Evolutionary conservation across 2,888 invertebrate genomes (phyloP).

Genomic region (Lasioglossum morio): DNA sequence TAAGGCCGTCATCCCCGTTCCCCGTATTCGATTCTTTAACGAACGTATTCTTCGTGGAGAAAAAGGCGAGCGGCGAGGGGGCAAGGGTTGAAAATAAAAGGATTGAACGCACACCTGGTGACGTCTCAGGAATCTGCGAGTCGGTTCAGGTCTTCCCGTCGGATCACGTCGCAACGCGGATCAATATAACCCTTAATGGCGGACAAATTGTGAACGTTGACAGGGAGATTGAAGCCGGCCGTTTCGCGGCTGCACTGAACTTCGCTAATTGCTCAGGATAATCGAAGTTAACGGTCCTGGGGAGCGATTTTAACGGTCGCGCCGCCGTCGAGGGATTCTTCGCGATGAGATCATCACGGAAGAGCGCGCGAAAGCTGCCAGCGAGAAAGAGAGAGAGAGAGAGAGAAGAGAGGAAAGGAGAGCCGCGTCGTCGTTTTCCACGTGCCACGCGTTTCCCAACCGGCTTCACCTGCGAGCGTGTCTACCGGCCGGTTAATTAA

Average conservation of each 20-base stretch:
- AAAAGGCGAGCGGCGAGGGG: background rate
- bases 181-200: conserved; percentile 58
- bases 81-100: conserved; percentile 22
- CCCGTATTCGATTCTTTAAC: background rate
- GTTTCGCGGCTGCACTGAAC: conserved; percentile 58
- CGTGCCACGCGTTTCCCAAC: conserved; percentile 66
- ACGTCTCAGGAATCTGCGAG: background rate
- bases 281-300: conserved; percentile 65
- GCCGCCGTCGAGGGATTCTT: conserved; percentile 65
- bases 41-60: conserved; percentile 1
- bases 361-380: conserved; percentile 1
- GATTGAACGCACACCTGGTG: conserved; percentile 12
- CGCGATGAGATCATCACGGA: conserved; percentile 59
- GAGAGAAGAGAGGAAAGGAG: background rate
- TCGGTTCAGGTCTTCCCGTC: background rate
- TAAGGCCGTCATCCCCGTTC: background rate
- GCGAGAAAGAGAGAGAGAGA: background rate
- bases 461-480: conserved; percentile 65
- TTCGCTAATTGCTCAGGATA: conserved; percentile 75
- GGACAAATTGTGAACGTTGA: conserved; percentile 58
- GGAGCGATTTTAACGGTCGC: conserved; percentile 73
- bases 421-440: conserved; percentile 68
- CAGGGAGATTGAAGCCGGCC: conserved; percentile 52
- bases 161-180: conserved; percentile 39
- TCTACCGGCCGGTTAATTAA: conserved; percentile 56